Conservation (phyloP, 2,113 vertebrate species). For the Oreochromis spilurus region DNA sequence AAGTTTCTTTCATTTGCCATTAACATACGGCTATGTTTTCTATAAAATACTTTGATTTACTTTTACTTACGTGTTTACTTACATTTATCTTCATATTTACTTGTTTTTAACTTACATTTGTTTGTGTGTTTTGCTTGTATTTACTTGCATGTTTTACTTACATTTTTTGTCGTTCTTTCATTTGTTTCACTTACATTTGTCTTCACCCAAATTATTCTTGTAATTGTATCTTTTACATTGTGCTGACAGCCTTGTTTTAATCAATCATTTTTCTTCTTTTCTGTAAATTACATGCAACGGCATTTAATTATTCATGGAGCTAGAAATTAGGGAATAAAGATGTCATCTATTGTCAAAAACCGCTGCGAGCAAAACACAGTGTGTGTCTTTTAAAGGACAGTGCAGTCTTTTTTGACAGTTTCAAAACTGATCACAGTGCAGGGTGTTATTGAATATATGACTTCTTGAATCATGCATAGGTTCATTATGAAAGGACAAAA, state of each 20-base stretch:
- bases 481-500: conserved; percentile 42
- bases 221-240: background rate
- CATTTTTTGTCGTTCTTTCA: background rate
- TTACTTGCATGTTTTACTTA: background rate
- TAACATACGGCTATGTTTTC: background rate
- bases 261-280: background rate
- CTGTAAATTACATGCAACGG: background rate
- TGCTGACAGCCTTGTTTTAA: background rate
- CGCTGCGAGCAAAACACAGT: background rate
- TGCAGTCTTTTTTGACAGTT: background rate
- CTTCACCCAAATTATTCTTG: background rate
- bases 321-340: background rate
- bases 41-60: background rate
- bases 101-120: background rate
- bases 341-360: background rate
- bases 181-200: background rate
- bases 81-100: background rate
- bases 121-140: no score
- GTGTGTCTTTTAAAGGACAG: background rate
- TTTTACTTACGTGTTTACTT: background rate
- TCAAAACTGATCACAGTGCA: background rate
- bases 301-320: background rate
- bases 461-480: conserved; percentile 49
- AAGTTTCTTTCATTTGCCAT: background rate
- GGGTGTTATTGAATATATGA: conserved; percentile 6